These are phyloP conservation scores for Blastobasis lacticolella DNA, from an alignment of 2,888 invertebrate genomes.

Conservation along the genomic window DNA sequence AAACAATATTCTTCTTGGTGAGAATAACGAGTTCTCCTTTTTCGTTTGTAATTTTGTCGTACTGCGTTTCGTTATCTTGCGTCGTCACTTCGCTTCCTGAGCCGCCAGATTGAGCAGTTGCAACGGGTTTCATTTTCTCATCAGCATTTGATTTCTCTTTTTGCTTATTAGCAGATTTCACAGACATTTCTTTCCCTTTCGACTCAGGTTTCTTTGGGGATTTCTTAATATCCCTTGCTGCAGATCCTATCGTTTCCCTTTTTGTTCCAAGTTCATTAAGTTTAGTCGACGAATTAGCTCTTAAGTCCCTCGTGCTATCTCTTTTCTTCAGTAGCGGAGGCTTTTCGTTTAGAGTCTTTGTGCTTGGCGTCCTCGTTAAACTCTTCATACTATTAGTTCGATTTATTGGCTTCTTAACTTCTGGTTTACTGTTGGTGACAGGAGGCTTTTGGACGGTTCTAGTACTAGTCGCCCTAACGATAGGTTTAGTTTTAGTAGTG, in stretches of 20 bases:
- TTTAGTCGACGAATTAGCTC: conserved; percentile 43
- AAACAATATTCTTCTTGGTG: conserved; percentile 67
- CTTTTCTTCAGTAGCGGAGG: conserved; percentile 47
- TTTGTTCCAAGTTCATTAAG: conserved; percentile 40
- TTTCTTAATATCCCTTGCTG: conserved; percentile 6
- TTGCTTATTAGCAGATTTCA: conserved; percentile 7
- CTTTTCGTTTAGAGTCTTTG: conserved; percentile 53
- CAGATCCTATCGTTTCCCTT: conserved; percentile 21
- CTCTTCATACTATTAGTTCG: conserved; percentile 62
- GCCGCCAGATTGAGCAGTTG: conserved; percentile 34
- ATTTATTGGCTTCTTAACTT: conserved; percentile 50
- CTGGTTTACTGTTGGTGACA: conserved; percentile 33
- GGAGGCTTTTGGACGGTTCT: conserved; percentile 43
- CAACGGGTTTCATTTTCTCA: conserved; percentile 22
- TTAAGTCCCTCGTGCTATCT: conserved; percentile 48
- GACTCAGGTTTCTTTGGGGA: conserved; percentile 6
- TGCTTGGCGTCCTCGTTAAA: conserved; percentile 52
- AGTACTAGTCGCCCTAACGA: conserved; percentile 43
- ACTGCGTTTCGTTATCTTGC: conserved; percentile 66
- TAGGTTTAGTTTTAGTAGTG: conserved; percentile 23
- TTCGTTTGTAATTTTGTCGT: conserved; percentile 56
- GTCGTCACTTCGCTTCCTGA: conserved; percentile 41
- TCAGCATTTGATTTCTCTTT: conserved; percentile 21
- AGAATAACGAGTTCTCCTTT: conserved; percentile 59
- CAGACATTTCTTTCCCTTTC: conserved; percentile 7